These are phyloP conservation scores for Gibbula magus DNA, from an alignment of 2,888 invertebrate species.

Conservation along the genomic window DNA sequence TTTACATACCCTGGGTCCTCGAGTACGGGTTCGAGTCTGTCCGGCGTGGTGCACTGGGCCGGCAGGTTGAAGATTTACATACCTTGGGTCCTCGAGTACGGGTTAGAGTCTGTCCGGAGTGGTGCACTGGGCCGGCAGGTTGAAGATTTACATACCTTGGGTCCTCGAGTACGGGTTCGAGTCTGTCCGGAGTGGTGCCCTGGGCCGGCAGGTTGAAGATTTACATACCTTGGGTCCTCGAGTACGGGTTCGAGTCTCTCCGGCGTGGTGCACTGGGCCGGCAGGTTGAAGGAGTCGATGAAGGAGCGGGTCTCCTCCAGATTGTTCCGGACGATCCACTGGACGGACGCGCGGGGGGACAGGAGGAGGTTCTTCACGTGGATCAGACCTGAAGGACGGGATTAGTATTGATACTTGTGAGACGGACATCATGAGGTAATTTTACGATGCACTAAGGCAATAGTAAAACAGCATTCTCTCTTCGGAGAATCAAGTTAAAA, in stretches of 20 bases:
- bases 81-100: no score
- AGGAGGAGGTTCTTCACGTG: constrained; percentile 56
- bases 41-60: no score
- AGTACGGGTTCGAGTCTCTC: constrained; percentile 47
- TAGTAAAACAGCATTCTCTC: background rate
- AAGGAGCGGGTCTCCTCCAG: constrained; percentile 49
- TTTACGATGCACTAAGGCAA: background rate
- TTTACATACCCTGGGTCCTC: no score
- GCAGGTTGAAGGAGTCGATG: constrained; percentile 41
- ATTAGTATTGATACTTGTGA: background rate
- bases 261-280: constrained; percentile 49
- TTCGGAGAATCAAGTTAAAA: no score
- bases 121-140: no score
- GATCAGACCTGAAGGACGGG: constrained; percentile 44
- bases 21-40: no score
- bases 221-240: constrained; percentile 52
- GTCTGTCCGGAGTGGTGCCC: no score
- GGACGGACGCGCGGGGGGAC: constrained; percentile 53
- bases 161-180: no score
- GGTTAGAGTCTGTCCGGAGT: no score
- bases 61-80: no score
- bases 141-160: no score
- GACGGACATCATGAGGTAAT: background rate
- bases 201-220: background rate
- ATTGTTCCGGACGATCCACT: constrained; percentile 58